These are phyloP conservation scores for Xylota segnis DNA, from an alignment of 2,888 invertebrate genomes.

Conservation along the genomic window DNA sequence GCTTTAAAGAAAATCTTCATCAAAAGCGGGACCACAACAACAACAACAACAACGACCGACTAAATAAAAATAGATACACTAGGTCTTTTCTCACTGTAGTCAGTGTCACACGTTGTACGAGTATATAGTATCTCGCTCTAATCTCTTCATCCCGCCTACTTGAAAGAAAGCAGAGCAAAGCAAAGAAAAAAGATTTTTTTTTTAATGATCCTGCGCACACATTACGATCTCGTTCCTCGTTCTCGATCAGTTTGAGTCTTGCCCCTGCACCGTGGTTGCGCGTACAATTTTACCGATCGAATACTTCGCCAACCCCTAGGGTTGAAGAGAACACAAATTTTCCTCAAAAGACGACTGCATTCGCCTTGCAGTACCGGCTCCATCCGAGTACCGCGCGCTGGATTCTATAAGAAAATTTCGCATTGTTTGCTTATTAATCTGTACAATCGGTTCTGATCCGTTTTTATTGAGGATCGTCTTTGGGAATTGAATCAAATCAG, in stretches of 20 bases:
- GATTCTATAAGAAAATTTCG: constrained; percentile 19
- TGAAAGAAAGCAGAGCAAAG: constrained; percentile 33
- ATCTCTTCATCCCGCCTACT: constrained; percentile 62
- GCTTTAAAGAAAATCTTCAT: constrained; percentile 52
- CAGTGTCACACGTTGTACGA: constrained; percentile 52
- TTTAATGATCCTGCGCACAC: constrained; percentile 74
- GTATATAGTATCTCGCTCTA: constrained; percentile 50
- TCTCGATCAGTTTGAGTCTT: constrained; percentile 54
- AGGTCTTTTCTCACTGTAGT: constrained; percentile 46
- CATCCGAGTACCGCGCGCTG: constrained; percentile 1
- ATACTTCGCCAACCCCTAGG: constrained; percentile 13
- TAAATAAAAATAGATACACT: constrained; percentile 64
- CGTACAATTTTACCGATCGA: background rate
- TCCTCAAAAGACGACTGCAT: constrained; percentile 3
- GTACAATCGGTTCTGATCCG: constrained; percentile 31
- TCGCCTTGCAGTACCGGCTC: constrained; percentile 6
- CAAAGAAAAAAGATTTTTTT: constrained; percentile 26
- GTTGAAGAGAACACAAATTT: background rate
- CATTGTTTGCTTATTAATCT: constrained; percentile 50
- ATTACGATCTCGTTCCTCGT: constrained; percentile 15
- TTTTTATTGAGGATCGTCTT: constrained; percentile 35
- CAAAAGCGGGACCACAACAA: constrained; percentile 22
- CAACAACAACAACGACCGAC: constrained; percentile 13
- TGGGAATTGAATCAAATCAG: constrained; percentile 54
- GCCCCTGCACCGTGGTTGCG: constrained; percentile 23